phyloP scores from a whole-genome alignment of 2,888 invertebrate genomes.

The Leucania comma region DNA sequence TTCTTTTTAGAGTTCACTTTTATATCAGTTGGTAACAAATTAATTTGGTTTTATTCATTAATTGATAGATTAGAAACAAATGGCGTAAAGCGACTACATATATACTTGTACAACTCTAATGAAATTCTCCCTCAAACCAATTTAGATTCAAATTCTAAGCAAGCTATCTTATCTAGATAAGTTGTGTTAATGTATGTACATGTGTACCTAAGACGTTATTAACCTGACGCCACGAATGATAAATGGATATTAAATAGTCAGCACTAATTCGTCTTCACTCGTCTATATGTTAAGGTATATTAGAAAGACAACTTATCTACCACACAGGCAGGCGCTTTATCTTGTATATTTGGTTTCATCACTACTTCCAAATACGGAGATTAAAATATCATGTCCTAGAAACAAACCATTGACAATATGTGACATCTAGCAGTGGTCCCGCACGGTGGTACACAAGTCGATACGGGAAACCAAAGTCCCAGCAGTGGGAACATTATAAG shows the following conservation, averaged over 20 bases:
- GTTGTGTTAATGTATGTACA: conserved; percentile 24
- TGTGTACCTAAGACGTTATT: not conserved
- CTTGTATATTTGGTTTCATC: too few species aligned
- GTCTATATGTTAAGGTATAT: conserved; percentile 11
- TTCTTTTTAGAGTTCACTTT: not conserved
- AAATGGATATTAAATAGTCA: conserved; percentile 11
- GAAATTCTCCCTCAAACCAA: conserved; percentile 10
- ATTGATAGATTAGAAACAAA: not conserved
- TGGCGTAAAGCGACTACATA: not conserved
- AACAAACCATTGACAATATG: too few species aligned
- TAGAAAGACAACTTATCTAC: conserved; percentile 1
- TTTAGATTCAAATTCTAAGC: conserved; percentile 26
- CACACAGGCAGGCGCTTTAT: too few species aligned
- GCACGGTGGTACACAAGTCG: too few species aligned
- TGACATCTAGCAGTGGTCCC: too few species aligned
- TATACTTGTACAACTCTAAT: conserved; percentile 9
- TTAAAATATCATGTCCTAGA: too few species aligned
- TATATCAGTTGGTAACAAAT: not conserved
- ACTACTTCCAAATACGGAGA: too few species aligned
- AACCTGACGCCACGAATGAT: not conserved
- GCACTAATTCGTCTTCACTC: conserved; percentile 7
- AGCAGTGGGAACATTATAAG: too few species aligned
- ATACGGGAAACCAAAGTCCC: too few species aligned
- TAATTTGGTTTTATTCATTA: not conserved
- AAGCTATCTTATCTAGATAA: conserved; percentile 4